Evolutionary conservation across 2,888 invertebrate genomes (phyloP), one percentile per base, ranked within the genome.

Genomic region (Caradrina kadenii): DNA sequence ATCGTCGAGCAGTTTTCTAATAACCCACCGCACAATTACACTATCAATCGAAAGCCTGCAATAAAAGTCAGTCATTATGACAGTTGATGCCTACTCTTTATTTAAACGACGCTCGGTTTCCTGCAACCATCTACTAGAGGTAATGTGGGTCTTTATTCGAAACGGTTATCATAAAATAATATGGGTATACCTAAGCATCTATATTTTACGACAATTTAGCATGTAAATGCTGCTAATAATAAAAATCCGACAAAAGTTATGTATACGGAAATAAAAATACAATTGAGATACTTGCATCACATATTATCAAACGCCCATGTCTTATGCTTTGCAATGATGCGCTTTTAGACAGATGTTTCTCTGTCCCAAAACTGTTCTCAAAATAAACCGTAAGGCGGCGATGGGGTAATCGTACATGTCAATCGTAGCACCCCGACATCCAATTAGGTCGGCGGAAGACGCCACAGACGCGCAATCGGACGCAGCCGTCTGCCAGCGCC

Each of bases 1-100:
- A 86, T 85, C 80, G 82, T 68, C 76, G 76, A 78, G 78, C 81
- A 75, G 86, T 88, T 87, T 88, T 88, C 85, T 88, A 87, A 86
- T 86, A 79, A 71, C 66, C 76, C 69, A 78, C 80, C 52, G 72
- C 62, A 73, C 79, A 79, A 86, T 85, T 87, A 86, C 63, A 73
- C 80, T 76, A 87, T 87, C 82, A 84, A 86, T 85, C 69, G 82
- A 72, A 79, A 81, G 73, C 67, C 45, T 50, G 77, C 63, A 70
- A 83, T 85, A 86, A 79, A 80, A 76, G 66, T 71, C 77, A 66
- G 74, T 63, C 73, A 79, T 85, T 84, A 86, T 68, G 70, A 75
- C 79, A 76, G 74, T 59, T 67, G 72, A 78, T 73, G 68, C 50
- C 67, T 60, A 74, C 66, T 78, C 71, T 80, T 82, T 79, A 79